A percentile compares a stretch with the other conserved stretches of the same genome.
phyloP scores from a whole-genome alignment of 2,113 vertebrate species.

The Solea senegalensis region DNA sequence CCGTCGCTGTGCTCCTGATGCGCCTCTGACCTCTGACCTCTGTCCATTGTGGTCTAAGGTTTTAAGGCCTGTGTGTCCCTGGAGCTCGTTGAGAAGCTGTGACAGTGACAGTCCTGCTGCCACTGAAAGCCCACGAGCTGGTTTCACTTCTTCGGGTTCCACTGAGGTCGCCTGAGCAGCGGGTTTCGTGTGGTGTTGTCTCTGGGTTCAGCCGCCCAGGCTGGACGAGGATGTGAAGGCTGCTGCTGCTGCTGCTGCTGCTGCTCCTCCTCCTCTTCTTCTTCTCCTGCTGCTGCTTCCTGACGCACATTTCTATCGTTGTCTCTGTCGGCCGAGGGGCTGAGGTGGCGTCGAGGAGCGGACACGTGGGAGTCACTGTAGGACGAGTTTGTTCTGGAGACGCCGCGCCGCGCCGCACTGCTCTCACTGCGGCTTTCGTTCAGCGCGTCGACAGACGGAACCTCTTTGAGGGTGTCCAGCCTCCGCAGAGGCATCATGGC shows the following conservation, averaged over 20 bases:
- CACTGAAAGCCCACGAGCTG: not conserved
- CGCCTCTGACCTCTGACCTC: not conserved
- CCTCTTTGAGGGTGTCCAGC: conserved; percentile 67
- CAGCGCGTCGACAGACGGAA: conserved; percentile 42
- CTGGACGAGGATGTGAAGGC: conserved; percentile 3
- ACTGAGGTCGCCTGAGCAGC: conserved; percentile 71
- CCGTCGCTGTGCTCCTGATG: not conserved
- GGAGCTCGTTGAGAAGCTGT: not conserved
- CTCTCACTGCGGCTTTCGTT: conserved; percentile 34
- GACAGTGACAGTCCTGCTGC: conserved; percentile 31
- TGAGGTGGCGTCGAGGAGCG: conserved; percentile 6
- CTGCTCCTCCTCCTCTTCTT: not conserved
- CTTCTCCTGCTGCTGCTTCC: not conserved
- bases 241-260: conserved; percentile 8
- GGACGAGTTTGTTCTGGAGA: conserved; percentile 48
- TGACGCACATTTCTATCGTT: conserved; percentile 2
- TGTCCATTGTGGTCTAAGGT: not conserved
- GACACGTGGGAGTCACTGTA: conserved; percentile 22
- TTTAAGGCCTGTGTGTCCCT: not conserved
- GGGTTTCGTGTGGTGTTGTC: conserved; percentile 51
- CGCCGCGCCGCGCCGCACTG: not conserved
- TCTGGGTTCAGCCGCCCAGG: conserved; percentile 61
- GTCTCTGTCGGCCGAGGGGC: not conserved
- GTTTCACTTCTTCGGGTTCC: conserved; percentile 63
- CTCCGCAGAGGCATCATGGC: conserved; percentile 66